phyloP scores from a whole-genome alignment of 1,140 invertebrate genomes.

The Caenorhabditis inopinata region DNA sequence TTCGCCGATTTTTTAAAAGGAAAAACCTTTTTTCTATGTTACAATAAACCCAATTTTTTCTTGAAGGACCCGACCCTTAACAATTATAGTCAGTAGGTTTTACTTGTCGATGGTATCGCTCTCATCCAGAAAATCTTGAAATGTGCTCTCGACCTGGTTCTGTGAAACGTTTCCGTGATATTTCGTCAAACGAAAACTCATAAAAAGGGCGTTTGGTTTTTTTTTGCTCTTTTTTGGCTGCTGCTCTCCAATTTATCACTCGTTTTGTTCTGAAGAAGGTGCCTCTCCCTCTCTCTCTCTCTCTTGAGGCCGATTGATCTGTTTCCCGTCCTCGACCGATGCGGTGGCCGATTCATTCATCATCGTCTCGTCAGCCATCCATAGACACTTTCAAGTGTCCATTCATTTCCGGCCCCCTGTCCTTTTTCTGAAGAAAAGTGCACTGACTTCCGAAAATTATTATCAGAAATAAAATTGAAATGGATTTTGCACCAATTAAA shows the following conservation, averaged over 20 bases:
- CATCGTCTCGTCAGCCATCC: slow-evolving; percentile 26
- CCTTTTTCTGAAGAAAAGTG: neutral
- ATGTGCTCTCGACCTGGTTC: no score
- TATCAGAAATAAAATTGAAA: neutral
- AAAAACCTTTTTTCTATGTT: no score
- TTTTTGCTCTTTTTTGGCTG: neutral
- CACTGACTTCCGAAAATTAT: slow-evolving; percentile 8
- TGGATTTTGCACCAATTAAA: neutral
- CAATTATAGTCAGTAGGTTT: no score
- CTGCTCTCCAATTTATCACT: slow-evolving; percentile 24
- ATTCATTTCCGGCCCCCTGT: neutral
- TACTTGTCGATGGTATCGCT: no score
- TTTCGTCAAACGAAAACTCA: neutral
- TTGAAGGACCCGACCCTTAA: no score
- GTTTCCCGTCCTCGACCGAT: neutral
- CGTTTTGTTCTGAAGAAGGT: slow-evolving; percentile 13
- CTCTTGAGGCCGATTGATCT: slow-evolving; percentile 15
- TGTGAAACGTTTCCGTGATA: neutral
- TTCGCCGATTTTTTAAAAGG: no score
- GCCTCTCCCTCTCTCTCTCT: neutral
- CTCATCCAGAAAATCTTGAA: no score
- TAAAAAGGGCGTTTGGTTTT: neutral
- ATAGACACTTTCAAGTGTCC: neutral
- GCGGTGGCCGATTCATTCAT: slow-evolving; percentile 20
- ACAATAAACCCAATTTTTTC: no score